Evolutionary conservation across 2,888 invertebrate genomes (phyloP).

Genomic region (Eulithis testata): DNA sequence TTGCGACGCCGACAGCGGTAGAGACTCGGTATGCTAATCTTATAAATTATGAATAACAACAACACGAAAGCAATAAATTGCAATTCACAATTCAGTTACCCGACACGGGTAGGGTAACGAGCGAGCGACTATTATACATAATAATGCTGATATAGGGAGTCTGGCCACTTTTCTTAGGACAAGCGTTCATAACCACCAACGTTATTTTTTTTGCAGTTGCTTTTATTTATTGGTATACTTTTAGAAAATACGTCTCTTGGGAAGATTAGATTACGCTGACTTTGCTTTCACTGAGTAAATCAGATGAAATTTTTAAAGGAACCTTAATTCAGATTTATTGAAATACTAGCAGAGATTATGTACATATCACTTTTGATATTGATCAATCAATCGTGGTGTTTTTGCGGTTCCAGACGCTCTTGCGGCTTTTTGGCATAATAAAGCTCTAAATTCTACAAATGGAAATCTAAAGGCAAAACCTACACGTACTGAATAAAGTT

Average conservation of each 20-base stretch:
- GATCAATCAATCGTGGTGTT: no score
- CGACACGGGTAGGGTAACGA: constrained; percentile 46
- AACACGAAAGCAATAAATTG: constrained; percentile 72
- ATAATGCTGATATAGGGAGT: constrained; percentile 15
- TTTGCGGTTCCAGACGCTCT: no score
- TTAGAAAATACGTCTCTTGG: no score
- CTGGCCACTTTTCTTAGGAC: neutral
- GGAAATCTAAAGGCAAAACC: neutral
- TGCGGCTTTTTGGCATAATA: neutral
- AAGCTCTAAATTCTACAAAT: neutral
- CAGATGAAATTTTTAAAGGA: no score
- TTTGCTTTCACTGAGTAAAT: no score
- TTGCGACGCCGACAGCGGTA: constrained; percentile 25
- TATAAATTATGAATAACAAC: constrained; percentile 77
- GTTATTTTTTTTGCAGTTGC: no score
- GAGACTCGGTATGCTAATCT: constrained; percentile 53
- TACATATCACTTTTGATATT: no score
- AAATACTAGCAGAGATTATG: no score
- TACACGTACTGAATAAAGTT: neutral
- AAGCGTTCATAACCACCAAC: neutral
- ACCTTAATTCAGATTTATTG: no score
- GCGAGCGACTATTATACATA: constrained; percentile 26
- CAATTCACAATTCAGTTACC: constrained; percentile 61
- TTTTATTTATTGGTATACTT: no score
- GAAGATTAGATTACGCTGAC: no score